Base-by-base conservation (phyloP, 2,797 vertebrate genomes). In the Sebastes iracundus region DNA sequence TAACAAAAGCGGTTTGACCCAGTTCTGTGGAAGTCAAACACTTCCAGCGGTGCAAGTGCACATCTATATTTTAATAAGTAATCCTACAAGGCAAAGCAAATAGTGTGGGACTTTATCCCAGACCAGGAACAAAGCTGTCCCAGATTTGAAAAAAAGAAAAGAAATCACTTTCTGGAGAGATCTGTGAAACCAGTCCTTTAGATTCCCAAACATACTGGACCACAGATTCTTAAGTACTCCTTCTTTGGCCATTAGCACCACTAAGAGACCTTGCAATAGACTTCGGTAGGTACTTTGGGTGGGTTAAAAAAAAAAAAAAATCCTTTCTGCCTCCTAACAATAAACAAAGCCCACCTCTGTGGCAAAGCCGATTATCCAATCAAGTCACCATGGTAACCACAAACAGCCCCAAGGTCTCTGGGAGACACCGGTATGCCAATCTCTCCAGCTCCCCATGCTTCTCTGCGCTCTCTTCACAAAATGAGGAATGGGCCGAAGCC, bases 171-270 rank as follows among this genome's bases (percentile, higher is more conserved):
- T 72, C 16, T 66, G 66, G 23, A 64, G 58, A 80, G 12, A 33
- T 59, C n/a, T 73, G 55, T 33, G 35, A 82, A 75, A 80, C 9
- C n/a, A 66, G 76, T 75, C 32, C 64, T 72, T 62, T 16, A 66
- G 23, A 73, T 81, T 79, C 67, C 56, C 70, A 78, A 86, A 87
- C 77, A 69, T 38, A 22, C 18, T 30, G 23, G 12, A 75, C 63
- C 55, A 68, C 78, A 56, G 77, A 52, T 62, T 12, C 42, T 9
- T 23, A 77, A 78, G 78, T 85, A 77, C 75, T 77, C 63, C 55
- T 74, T 92, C 88, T 91, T 91, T 94, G 90, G 90, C 86, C 68
- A 74, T 78, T 65, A 82, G 84, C 77, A 32, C 76, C 77, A 80
- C 73, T 63, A 33, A 68, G 38, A 86, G 30, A 85, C 70, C 70